Percentiles rank a stretch among this genome's conserved stretches.
Conservation (phyloP, 2,888 invertebrate genomes). For the Trilocha varians region DNA sequence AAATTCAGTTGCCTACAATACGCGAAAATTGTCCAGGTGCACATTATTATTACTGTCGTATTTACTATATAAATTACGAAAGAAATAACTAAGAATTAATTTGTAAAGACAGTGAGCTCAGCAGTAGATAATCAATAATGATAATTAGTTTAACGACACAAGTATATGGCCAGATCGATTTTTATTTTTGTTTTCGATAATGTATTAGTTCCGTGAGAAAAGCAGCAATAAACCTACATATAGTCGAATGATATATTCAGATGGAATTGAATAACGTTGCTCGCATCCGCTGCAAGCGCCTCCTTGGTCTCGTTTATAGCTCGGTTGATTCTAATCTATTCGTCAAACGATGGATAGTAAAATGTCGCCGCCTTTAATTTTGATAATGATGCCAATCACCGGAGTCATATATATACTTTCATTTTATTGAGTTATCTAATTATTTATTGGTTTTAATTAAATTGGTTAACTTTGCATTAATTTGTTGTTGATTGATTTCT, state of each 20-base stretch:
- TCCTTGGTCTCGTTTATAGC: constrained; percentile 47
- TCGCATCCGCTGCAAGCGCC: constrained; percentile 64
- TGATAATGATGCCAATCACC: constrained; percentile 4
- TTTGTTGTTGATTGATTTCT: no score
- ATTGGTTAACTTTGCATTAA: no score
- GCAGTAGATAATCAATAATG: background rate
- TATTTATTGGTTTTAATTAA: background rate
- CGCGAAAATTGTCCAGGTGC: constrained; percentile 38
- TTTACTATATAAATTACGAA: no score
- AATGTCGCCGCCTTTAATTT: constrained; percentile 30
- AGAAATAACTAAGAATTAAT: no score
- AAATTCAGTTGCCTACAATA: constrained; percentile 36
- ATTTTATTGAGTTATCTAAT: background rate
- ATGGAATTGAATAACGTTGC: constrained; percentile 64
- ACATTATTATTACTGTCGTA: constrained; percentile 26
- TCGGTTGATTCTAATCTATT: constrained; percentile 57
- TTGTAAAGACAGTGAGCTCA: no score
- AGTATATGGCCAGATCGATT: constrained; percentile 64
- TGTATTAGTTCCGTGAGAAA: constrained; percentile 72
- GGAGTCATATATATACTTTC: background rate
- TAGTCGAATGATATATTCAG: constrained; percentile 66
- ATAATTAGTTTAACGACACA: constrained; percentile 39
- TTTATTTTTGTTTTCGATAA: constrained; percentile 66
- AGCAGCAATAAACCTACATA: constrained; percentile 72
- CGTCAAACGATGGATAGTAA: constrained; percentile 58